Evolutionary conservation across 2,888 invertebrate genomes (phyloP).

Genomic region (Tenthredo distinguenda): DNA sequence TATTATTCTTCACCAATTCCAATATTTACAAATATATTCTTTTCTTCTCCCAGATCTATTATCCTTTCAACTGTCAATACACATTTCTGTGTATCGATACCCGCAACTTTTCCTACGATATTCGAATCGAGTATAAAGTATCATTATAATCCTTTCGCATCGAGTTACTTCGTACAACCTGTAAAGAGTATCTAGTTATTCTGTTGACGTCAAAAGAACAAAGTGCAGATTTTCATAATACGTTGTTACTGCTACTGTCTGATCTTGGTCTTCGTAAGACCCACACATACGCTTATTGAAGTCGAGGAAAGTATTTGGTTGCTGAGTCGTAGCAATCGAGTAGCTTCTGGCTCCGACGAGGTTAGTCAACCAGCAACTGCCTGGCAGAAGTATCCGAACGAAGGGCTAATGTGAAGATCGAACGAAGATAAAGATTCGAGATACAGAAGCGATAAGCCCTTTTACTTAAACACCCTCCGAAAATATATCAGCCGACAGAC

Average conservation of each 20-base stretch:
- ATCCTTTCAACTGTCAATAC: not conserved
- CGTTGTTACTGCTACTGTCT: not conserved
- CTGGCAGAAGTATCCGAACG: not conserved
- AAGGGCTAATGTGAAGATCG: constrained; percentile 62
- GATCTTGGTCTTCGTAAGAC: not conserved
- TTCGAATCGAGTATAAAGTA: not conserved
- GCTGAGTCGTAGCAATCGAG: not conserved
- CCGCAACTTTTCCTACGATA: not conserved
- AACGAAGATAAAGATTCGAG: constrained; percentile 61
- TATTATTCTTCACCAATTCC: not conserved
- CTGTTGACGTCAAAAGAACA: not conserved
- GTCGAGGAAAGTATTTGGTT: not conserved
- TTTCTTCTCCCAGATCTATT: not conserved
- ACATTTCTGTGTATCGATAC: not conserved
- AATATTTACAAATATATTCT: constrained; percentile 26
- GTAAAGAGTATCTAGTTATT: not conserved
- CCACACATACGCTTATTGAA: not conserved
- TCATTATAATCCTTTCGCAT: not conserved
- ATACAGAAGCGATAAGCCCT: constrained; percentile 66
- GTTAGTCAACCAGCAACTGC: constrained; percentile 8
- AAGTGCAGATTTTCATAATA: not conserved
- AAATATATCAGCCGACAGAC: constrained; percentile 55
- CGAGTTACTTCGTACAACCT: not conserved
- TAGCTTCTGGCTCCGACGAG: not conserved
- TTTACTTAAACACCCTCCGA: constrained; percentile 62